Conservation (phyloP, 2,113 vertebrate species). For the Poeciliopsis turrubarensis region DNA sequence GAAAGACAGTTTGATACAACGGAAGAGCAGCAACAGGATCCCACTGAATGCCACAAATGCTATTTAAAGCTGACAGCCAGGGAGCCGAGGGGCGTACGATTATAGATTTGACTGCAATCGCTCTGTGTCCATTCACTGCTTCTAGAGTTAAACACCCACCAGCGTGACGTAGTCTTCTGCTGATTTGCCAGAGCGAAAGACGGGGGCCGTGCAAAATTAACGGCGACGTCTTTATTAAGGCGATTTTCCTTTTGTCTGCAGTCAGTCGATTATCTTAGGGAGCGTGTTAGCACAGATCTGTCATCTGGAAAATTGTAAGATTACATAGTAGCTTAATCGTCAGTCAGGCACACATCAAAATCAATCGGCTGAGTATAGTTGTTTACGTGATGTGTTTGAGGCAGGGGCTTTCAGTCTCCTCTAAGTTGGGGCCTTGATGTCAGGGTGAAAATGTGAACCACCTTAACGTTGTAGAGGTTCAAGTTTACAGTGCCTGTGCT, state of each 20-base stretch:
- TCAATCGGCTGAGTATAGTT: conserved; percentile 35
- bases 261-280: conserved; percentile 57
- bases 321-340: conserved; percentile 54
- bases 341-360: conserved; percentile 38
- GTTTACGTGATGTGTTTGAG: conserved; percentile 46
- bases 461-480: conserved; percentile 27
- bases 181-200: conserved; percentile 39
- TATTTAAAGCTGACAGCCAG: conserved; percentile 42
- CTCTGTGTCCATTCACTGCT: conserved; percentile 61
- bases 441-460: conserved; percentile 30
- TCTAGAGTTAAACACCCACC: conserved; percentile 42
- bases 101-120: conserved; percentile 50
- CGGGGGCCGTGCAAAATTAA: conserved; percentile 46
- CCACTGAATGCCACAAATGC: conserved; percentile 42
- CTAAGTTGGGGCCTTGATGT: conserved; percentile 29
- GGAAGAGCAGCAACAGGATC: conserved; percentile 40
- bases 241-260: conserved; percentile 51
- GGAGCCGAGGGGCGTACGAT: conserved; percentile 12
- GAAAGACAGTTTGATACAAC: conserved; percentile 15
- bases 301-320: conserved; percentile 20
- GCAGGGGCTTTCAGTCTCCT: conserved; percentile 17
- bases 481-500: conserved; percentile 34
- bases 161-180: conserved; percentile 54
- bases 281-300: conserved; percentile 44
- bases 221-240: conserved; percentile 51